phyloP scores from a whole-genome alignment of 1,140 invertebrate genomes.

The Pygmarrhopalites habei region DNA sequence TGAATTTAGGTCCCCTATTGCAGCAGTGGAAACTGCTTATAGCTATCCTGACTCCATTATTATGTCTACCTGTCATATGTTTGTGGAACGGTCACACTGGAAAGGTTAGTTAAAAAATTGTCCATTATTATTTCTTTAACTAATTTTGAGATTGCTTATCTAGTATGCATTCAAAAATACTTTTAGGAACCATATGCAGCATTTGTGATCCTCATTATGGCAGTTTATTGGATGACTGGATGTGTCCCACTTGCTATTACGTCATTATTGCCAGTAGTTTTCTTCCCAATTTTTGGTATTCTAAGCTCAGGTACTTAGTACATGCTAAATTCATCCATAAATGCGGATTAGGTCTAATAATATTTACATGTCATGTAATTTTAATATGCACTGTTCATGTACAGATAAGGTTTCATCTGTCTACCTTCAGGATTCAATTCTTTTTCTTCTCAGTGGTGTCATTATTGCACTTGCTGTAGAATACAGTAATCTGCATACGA shows the following conservation, averaged over 20 bases:
- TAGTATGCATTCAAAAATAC: not conserved
- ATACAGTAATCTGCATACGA: conserved; percentile 72
- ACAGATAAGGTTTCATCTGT: conserved; percentile 30
- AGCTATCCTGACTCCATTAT: conserved; percentile 40
- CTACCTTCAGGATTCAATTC: conserved; percentile 36
- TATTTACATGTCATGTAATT: too few species aligned
- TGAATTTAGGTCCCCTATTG: not conserved
- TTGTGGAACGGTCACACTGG: conserved; percentile 19
- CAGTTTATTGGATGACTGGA: conserved; percentile 73
- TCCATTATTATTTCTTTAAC: not conserved
- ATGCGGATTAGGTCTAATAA: too few species aligned
- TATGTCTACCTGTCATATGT: conserved; percentile 2
- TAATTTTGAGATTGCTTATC: not conserved
- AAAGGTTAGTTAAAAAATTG: conserved; percentile 15
- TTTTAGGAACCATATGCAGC: conserved; percentile 22
- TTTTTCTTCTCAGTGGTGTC: conserved; percentile 62
- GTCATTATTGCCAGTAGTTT: conserved; percentile 69
- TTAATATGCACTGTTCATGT: too few species aligned
- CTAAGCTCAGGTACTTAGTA: conserved; percentile 3
- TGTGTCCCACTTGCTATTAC: conserved; percentile 73
- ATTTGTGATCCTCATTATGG: conserved; percentile 65
- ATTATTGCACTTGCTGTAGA: conserved; percentile 80
- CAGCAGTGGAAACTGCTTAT: conserved; percentile 39
- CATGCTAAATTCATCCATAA: not conserved
- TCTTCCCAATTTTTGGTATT: conserved; percentile 68